Evolutionary conservation across 1,140 invertebrate genomes (phyloP), one percentile per base, ranked within the genome.

Genomic region (Bombus soroeensis): DNA sequence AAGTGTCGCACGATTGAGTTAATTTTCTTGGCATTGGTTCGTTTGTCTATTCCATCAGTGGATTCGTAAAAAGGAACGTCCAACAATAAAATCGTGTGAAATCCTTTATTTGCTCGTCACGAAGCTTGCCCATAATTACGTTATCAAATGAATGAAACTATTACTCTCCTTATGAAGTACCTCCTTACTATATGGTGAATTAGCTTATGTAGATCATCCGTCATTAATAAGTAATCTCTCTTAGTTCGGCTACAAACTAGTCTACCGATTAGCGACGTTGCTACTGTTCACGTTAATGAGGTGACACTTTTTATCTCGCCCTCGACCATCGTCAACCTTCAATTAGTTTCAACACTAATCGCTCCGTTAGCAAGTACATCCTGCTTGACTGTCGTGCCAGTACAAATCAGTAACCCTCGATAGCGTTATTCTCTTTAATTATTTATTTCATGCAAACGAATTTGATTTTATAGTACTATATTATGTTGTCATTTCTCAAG

Each of bases 161-260:
- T 88, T 79, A 70, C n/a, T 73, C 32, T 81, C 13, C 68, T 80
- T 66, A 47, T 47, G 47, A 18, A 53, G 15, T 53, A 53, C 47
- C 47, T 53, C 18, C 15, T 53, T 6, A 53, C 18, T 18, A 18
- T 18, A 18, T 53, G 18, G 47, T 6, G 47, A 53, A 18, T 18
- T 53, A 64, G 25, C 66, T 41, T 59, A 47, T 76, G 71, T 68
- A 82, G 87, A 89, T 90, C 82, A 47, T 64, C 68, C 43, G 25
- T 25, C 74, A 71, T 90, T 90, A 87, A 89, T 89, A 89, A 89
- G 64, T 80, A 79, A 90, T 87, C 53, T 81, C 77, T 66, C 75
- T 84, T 78, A 84, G 68, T 53, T 71, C 39, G 72, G 41, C 28
- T 53, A 53, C 64, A 37, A 66, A 39, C 39, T 59, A 47, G 39